Percentiles rank a stretch among this genome's conserved stretches.
These are phyloP conservation scores for Patiria miniata DNA, from an alignment of 35 echinoderm and acorn worm genomes.

Conservation along the genomic window DNA sequence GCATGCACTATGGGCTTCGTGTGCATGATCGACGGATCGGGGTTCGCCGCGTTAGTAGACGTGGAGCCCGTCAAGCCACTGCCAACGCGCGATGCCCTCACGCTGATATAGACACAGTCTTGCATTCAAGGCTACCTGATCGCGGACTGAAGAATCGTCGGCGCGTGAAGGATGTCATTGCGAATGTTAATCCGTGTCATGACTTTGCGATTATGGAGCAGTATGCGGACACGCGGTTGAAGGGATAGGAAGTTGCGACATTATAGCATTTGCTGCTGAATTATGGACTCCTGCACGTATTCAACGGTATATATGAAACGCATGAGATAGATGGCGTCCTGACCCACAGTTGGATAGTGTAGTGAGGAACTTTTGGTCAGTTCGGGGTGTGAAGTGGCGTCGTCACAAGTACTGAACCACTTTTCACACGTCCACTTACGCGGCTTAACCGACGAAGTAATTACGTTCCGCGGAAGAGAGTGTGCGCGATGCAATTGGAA, in stretches of 20 bases:
- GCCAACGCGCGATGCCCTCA: too few relatives aligned
- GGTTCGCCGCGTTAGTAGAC: too few relatives aligned
- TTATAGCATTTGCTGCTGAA: conserved; percentile 32
- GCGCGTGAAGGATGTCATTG: background rate
- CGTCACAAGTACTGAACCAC: conserved; percentile 57
- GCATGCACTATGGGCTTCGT: too few relatives aligned
- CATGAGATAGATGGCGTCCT: conserved; percentile 52
- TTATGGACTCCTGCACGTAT: conserved; percentile 44
- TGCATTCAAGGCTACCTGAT: too few relatives aligned
- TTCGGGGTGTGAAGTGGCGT: conserved; percentile 39
- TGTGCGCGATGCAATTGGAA: conserved; percentile 20
- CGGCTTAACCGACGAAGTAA: conserved; percentile 22
- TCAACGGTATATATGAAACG: conserved; percentile 45
- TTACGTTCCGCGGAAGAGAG: conserved; percentile 12
- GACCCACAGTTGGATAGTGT: conserved; percentile 44
- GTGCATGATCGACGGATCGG: too few relatives aligned
- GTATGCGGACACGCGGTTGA: background rate
- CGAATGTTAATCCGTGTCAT: conserved; percentile 32
- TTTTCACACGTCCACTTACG: conserved; percentile 51
- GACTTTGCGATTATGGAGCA: conserved; percentile 14
- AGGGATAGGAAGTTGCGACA: background rate
- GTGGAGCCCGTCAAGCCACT: too few relatives aligned
- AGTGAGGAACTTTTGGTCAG: conserved; percentile 51
- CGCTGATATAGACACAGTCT: too few relatives aligned
- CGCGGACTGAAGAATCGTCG: too few relatives aligned